These are phyloP conservation scores for Ciconia stormi DNA, from an alignment of 2,113 vertebrate genomes.

Conservation along the genomic window DNA sequence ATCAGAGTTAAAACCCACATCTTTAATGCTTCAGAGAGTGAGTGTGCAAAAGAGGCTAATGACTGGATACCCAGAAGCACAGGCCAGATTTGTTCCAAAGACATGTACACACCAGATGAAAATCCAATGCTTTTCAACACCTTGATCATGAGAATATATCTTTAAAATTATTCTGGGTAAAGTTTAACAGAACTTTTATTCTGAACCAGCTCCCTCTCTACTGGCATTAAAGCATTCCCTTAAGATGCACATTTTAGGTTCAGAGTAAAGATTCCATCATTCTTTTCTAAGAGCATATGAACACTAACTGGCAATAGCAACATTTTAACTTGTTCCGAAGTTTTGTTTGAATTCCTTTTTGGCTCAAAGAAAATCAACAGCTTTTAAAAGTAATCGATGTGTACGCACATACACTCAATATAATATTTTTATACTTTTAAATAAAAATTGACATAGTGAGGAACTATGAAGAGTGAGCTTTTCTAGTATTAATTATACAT, in stretches of 20 bases:
- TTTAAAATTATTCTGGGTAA: constrained; percentile 23
- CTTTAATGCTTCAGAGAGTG: neutral
- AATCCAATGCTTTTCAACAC: constrained; percentile 61
- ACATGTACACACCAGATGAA: constrained; percentile 72
- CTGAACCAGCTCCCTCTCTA: neutral
- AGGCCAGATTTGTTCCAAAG: constrained; percentile 13
- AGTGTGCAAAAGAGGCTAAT: neutral
- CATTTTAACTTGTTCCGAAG: neutral
- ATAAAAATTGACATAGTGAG: neutral
- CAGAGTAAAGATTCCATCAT: neutral
- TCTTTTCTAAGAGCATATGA: neutral
- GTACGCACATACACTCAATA: neutral
- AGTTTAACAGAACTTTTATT: constrained; percentile 29
- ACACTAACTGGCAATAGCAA: neutral
- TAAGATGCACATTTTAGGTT: neutral
- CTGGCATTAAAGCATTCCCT: neutral
- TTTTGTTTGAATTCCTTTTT: neutral
- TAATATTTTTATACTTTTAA: neutral
- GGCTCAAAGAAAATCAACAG: neutral
- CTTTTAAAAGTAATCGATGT: neutral
- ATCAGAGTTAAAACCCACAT: neutral
- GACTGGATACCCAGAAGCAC: neutral
- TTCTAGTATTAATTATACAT: neutral
- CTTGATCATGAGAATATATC: constrained; percentile 31
- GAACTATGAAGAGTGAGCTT: neutral